These are phyloP conservation scores for Amazona finschi DNA, from an alignment of 2,797 vertebrate genomes.

Conservation along the genomic window DNA sequence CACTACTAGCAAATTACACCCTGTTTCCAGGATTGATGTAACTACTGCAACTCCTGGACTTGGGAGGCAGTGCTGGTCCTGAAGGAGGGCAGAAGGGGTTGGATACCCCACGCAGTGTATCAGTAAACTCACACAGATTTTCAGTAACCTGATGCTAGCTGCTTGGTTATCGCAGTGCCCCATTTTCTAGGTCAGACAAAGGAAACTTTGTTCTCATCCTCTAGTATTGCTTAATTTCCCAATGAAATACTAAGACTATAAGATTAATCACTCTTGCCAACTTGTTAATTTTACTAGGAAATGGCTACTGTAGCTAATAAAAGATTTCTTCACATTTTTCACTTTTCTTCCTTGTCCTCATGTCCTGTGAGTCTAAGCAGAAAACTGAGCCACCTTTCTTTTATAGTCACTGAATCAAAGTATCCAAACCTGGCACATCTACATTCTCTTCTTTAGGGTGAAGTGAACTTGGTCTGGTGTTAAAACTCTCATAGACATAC, in stretches of 20 bases:
- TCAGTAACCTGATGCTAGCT: background rate
- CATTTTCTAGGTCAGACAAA: background rate
- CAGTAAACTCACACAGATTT: background rate
- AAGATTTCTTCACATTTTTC: background rate
- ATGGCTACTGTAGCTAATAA: background rate
- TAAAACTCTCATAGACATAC: background rate
- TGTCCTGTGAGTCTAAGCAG: background rate
- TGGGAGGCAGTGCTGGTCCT: too few relatives aligned
- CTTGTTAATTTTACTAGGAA: background rate
- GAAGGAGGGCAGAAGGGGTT: background rate
- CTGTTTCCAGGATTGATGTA: background rate
- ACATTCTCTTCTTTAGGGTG: rapidly evolving
- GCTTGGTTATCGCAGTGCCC: background rate
- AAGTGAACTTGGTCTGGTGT: background rate
- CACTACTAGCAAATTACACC: background rate
- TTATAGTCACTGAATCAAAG: background rate
- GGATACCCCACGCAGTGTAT: too few relatives aligned
- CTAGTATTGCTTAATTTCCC: background rate
- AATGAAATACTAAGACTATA: background rate
- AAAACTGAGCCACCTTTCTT: background rate
- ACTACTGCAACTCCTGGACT: background rate
- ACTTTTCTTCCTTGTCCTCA: background rate
- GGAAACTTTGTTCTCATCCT: background rate
- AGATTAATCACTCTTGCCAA: background rate
- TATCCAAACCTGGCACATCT: background rate